phyloP scores from a whole-genome alignment of 2,888 invertebrate genomes.

The Pyrrhosoma nymphula region DNA sequence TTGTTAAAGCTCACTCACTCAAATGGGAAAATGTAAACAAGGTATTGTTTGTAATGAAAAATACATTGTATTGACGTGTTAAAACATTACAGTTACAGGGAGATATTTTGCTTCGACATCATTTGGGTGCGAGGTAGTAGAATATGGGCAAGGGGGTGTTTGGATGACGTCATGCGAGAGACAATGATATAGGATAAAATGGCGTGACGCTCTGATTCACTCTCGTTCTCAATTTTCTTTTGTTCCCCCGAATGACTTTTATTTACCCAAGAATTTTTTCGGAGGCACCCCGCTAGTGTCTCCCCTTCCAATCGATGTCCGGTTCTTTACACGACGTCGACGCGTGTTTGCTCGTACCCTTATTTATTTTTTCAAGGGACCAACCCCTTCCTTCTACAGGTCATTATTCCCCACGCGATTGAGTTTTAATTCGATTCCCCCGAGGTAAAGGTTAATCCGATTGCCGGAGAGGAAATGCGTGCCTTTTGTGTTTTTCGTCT shows the following conservation, averaged over 20 bases:
- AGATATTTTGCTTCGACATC: too few species aligned
- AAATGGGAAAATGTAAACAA: too few species aligned
- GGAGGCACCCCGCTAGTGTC: neutral
- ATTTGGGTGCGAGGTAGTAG: too few species aligned
- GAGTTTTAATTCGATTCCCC: constrained; percentile 40
- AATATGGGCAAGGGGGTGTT: too few species aligned
- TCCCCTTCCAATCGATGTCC: neutral
- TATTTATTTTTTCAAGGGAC: constrained; percentile 6
- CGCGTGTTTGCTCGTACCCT: neutral
- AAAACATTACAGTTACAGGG: too few species aligned
- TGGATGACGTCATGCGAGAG: neutral
- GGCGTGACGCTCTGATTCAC: neutral
- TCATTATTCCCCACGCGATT: constrained; percentile 16
- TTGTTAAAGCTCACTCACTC: too few species aligned
- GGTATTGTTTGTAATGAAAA: too few species aligned
- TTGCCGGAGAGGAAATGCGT: neutral
- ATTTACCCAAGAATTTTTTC: neutral
- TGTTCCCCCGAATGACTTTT: neutral
- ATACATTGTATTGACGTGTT: too few species aligned
- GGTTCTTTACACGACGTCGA: neutral
- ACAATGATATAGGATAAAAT: neutral
- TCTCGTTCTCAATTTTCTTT: neutral
- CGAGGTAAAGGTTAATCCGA: constrained; percentile 40
- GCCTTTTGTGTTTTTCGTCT: neutral
- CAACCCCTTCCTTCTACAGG: neutral